These are phyloP conservation scores for Spea hammondii DNA, from an alignment of 2,797 vertebrate species.

Conservation along the genomic window DNA sequence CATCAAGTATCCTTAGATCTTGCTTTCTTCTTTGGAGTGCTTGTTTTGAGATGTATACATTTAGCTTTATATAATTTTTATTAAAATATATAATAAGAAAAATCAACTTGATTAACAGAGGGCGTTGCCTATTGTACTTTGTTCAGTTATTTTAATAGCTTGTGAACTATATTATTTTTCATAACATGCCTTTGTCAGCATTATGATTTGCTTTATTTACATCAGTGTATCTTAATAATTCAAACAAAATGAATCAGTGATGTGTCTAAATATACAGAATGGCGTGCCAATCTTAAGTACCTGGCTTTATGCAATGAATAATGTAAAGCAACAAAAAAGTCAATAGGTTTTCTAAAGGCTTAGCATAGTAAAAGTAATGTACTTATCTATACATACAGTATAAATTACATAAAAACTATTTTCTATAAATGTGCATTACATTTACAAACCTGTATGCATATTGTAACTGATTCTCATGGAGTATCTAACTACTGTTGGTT, in stretches of 20 bases:
- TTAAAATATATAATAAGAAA: too few relatives aligned
- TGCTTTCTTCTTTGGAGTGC: too few relatives aligned
- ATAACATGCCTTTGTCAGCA: background rate
- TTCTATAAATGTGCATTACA: background rate
- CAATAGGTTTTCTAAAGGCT: background rate
- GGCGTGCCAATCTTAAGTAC: background rate
- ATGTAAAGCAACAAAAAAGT: background rate
- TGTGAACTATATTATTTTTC: too few relatives aligned
- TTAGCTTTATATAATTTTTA: too few relatives aligned
- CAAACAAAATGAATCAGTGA: background rate
- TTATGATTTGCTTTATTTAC: background rate
- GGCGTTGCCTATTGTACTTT: too few relatives aligned
- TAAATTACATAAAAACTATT: background rate
- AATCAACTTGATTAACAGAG: too few relatives aligned
- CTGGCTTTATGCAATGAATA: background rate
- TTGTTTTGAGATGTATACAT: too few relatives aligned
- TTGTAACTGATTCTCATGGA: too few relatives aligned
- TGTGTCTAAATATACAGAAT: background rate
- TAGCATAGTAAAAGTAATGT: background rate
- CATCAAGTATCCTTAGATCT: too few relatives aligned
- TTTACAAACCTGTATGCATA: too few relatives aligned
- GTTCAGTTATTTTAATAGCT: too few relatives aligned
- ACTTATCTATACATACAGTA: background rate
- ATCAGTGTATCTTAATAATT: background rate
- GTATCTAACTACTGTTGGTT: too few relatives aligned